Conservation (phyloP, 2,113 vertebrate genomes). For the Azemiops feae region DNA sequence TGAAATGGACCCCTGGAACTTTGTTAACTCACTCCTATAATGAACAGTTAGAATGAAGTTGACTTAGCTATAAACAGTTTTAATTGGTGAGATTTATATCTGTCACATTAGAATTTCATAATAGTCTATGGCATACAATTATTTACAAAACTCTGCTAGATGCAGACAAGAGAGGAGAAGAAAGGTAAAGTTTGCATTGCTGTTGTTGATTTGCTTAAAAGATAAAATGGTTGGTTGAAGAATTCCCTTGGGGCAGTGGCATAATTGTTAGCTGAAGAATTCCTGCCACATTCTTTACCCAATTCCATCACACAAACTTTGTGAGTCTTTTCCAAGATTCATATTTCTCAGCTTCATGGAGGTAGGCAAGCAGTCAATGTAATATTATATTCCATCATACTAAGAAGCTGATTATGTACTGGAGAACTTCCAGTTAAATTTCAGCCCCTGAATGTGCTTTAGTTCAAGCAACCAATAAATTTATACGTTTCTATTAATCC, state of each 20-base stretch:
- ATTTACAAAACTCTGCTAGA: neutral
- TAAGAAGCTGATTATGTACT: neutral
- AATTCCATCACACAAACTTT: neutral
- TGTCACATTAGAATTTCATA: neutral
- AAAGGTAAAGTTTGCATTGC: neutral
- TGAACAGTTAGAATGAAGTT: neutral
- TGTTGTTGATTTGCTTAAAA: neutral
- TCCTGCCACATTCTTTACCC: neutral
- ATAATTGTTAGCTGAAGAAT: neutral
- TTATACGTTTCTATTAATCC: neutral
- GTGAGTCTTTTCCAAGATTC: neutral
- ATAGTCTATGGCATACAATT: neutral
- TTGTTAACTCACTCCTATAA: neutral
- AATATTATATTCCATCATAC: neutral
- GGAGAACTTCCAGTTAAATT: neutral
- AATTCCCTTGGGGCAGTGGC: neutral
- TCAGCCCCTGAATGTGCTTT: neutral
- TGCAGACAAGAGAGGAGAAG: neutral
- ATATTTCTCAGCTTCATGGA: neutral
- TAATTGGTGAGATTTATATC: neutral
- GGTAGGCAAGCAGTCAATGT: neutral
- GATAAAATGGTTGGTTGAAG: neutral
- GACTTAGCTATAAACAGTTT: neutral
- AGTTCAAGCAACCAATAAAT: neutral
- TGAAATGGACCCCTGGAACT: neutral